Evolutionary conservation across 1,140 invertebrate genomes (phyloP), one percentile per base, ranked within the genome.

Genomic region (Phenacoccus solenopsis): DNA sequence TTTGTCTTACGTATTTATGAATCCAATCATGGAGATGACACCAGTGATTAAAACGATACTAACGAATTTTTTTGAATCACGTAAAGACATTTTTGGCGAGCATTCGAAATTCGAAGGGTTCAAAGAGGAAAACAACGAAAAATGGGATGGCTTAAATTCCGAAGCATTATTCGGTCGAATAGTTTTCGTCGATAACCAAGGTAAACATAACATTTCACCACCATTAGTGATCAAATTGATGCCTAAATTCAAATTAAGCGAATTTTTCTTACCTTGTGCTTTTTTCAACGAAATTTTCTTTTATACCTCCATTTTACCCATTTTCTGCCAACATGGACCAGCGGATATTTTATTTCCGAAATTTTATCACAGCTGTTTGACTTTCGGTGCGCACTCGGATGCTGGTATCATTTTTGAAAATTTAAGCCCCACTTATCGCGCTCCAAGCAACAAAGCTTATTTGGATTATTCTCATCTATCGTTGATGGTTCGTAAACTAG

Each of bases 401-500:
- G 70, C 64, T 20, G 68, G 67, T 9, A 67, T 71, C 16, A 67
- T 71, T 7, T 25, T 71, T 16, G 61, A 71, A 25, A 38, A 71
- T 67, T 35, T 71, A 32, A 64, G 9, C 10, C 1, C 59, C 2
- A 35, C 30, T 30, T 71, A 67, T 24, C n/a, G 59, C n/a, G 10
- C 68, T 12, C 21, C 70, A 12, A 21, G 28, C 1, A 16, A 24
- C 5, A 71, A 61, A 71, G 12, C 28, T 1, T 22, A 21, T 7
- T 30, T 71, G 1, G 59, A 64, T 27, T 4, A 5, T 24, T 1
- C 22, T 9, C 59, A 64, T 64, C 25, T 64, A 16, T 5, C 22
- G 21, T 64, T 64, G 22, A 64, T 64, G 59, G 20, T 64, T 9
- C 59, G 59, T 22, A 24, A 27, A 64, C 4, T 64, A 1, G 59